Conservation (phyloP, 2,797 vertebrate species). For the Rhynchonycteris naso region DNA sequence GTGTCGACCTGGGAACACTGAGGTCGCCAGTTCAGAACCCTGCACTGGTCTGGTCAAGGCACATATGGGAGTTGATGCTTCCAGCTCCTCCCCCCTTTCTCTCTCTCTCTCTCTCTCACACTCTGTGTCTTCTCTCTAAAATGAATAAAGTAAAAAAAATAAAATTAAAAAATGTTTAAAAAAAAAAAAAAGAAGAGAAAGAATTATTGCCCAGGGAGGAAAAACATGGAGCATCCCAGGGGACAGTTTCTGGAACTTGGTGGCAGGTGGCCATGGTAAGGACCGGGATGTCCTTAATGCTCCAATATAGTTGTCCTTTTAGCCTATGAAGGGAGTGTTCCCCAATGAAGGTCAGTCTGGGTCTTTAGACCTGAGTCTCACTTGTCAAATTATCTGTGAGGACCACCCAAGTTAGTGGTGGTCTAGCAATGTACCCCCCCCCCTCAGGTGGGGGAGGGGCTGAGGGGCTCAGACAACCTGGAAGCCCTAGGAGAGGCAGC, state of each 20-base stretch:
- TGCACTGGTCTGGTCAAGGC: too few relatives aligned
- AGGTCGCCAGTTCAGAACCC: too few relatives aligned
- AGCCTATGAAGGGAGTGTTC: background rate
- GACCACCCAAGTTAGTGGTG: conserved; percentile 61
- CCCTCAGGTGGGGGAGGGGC: background rate
- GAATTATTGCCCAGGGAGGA: conserved; percentile 63
- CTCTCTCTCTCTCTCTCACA: too few relatives aligned
- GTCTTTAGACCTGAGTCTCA: conserved; percentile 61
- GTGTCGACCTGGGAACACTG: too few relatives aligned
- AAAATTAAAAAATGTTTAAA: too few relatives aligned
- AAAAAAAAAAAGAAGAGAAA: background rate
- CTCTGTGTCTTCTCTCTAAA: too few relatives aligned
- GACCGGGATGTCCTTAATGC: background rate
- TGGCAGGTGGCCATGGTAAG: conserved; percentile 57
- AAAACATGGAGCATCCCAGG: background rate
- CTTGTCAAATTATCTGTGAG: conserved; percentile 61
- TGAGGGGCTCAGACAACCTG: background rate
- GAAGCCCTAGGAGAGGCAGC: background rate
- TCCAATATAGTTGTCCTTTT: background rate
- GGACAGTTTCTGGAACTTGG: conserved; percentile 55
- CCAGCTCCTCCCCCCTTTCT: too few relatives aligned
- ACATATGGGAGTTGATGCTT: too few relatives aligned
- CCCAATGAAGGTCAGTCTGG: conserved; percentile 10
- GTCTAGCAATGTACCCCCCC: background rate
- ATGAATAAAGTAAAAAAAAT: too few relatives aligned